Base-by-base conservation (phyloP, 2,888 invertebrate species). In the Chymomyza procnemis region DNA sequence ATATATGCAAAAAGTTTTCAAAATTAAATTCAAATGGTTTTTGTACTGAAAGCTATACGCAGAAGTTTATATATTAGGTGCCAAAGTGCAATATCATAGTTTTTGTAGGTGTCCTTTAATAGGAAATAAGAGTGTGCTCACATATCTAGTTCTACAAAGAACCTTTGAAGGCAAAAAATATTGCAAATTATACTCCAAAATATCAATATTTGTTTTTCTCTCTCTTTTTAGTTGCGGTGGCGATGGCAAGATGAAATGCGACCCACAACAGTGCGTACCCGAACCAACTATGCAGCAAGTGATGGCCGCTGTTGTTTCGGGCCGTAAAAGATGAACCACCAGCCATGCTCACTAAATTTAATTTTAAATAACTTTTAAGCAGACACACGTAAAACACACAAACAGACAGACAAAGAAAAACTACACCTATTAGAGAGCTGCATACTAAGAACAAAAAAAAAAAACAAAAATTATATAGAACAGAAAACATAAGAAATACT, bases 201-300 rank as follows among this genome's bases (percentile, higher is more conserved):
- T 21, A 26, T 12, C 19, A 18, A 4, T n/a, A 16, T 52, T 52
- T 41, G 26, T 26, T 4, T 26, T 8, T 18, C 4, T n/a, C n/a
- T n/a, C 30, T 12, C 12, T 8, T 64, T 69, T 22, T 92, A 97
- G 97, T 92, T 97, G 97, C 92, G 97, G 97, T 88, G 95, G 95
- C 75, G 95, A 96, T 91, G 97, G 97, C 86, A 96, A 97, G 92
- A 97, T 97, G 97, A 95, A 97, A 92, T 97, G 97, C 92, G 96
- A 97, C 91, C 97, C 97, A 68, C 95, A 95, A 91, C 94, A 94
- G 75, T 97, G 97, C 91, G 95, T 96, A 80, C 97, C 97, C 55
- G 96, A 97, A 90, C 97, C 97, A 66, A 95, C 96, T 95, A 92
- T 97, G 88, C 93, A 96, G 89, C 96, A 97, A 92, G 96, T 97